A percentile compares a stretch with the other conserved stretches of the same genome.
phyloP scores from a whole-genome alignment of 1,140 invertebrate genomes.

The Trinorchestia longiramus region DNA sequence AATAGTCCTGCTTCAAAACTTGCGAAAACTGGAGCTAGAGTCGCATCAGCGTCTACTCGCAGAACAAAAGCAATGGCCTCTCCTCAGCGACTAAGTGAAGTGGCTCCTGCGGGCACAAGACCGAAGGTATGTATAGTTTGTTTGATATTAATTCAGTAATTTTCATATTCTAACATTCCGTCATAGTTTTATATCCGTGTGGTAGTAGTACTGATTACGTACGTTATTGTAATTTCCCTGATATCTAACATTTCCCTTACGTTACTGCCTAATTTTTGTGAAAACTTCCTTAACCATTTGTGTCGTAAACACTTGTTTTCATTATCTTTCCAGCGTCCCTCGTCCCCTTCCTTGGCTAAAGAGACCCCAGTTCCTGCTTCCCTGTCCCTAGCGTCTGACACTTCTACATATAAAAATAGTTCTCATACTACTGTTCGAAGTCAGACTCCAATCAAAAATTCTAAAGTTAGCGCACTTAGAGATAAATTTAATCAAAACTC shows the following conservation, averaged over 20 bases:
- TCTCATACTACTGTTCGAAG: not conserved
- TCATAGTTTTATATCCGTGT: not conserved
- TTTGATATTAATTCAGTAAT: not conserved
- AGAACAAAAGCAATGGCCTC: not conserved
- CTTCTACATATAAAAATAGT: not conserved
- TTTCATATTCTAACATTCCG: not conserved
- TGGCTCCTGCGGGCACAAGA: not conserved
- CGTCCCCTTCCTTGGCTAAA: conserved; percentile 22
- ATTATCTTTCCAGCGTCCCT: not conserved
- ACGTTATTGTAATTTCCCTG: not conserved
- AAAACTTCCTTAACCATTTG: not conserved
- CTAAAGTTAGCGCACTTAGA: conserved; percentile 24
- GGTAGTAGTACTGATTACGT: not conserved
- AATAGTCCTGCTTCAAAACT: not conserved
- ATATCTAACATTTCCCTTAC: not conserved
- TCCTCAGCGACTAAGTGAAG: not conserved
- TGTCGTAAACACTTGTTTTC: not conserved
- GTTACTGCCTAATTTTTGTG: not conserved
- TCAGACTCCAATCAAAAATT: not conserved
- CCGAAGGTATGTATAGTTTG: not conserved
- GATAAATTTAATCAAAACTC: conserved; percentile 43
- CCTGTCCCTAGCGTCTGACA: not conserved
- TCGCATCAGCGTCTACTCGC: not conserved
- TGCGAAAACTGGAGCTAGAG: not conserved
- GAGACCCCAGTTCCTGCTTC: conserved; percentile 15